Percentiles rank a stretch among this genome's conserved stretches.
phyloP scores from a whole-genome alignment of 2,113 vertebrate genomes.

The Ginglymostoma cirratum region DNA sequence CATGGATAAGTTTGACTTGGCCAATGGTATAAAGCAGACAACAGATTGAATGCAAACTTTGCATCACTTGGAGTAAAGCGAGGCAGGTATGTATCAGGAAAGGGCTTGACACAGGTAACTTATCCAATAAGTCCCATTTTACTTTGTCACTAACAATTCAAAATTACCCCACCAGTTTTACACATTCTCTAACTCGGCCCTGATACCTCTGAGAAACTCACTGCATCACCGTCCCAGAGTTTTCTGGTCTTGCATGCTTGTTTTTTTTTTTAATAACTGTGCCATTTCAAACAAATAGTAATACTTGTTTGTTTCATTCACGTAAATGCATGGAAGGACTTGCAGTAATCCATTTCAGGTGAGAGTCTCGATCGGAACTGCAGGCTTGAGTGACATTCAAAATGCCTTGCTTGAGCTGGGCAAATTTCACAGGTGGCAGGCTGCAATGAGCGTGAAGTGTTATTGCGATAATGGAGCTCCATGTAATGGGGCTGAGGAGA shows the following conservation, averaged over 20 bases:
- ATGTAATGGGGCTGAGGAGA: neutral
- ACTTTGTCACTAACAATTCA: neutral
- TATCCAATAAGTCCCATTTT: neutral
- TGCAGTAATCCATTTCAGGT: neutral
- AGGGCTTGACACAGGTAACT: neutral
- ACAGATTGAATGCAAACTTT: neutral
- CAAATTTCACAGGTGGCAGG: neutral
- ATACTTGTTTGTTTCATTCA: neutral
- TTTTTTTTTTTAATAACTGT: neutral
- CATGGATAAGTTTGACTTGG: neutral
- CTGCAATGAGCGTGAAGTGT: neutral
- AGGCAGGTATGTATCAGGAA: neutral
- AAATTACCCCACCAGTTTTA: neutral
- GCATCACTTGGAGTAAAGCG: neutral
- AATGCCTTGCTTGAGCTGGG: neutral
- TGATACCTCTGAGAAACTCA: neutral
- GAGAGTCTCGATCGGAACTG: neutral
- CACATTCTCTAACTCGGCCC: neutral
- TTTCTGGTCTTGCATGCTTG: neutral
- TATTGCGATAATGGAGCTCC: neutral
- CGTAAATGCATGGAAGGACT: neutral
- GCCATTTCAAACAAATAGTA: neutral
- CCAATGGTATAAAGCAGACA: neutral
- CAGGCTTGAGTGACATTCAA: neutral
- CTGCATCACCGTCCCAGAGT: neutral